phyloP scores from a whole-genome alignment of 1,140 invertebrate genomes.

The Adelges cooleyi region DNA sequence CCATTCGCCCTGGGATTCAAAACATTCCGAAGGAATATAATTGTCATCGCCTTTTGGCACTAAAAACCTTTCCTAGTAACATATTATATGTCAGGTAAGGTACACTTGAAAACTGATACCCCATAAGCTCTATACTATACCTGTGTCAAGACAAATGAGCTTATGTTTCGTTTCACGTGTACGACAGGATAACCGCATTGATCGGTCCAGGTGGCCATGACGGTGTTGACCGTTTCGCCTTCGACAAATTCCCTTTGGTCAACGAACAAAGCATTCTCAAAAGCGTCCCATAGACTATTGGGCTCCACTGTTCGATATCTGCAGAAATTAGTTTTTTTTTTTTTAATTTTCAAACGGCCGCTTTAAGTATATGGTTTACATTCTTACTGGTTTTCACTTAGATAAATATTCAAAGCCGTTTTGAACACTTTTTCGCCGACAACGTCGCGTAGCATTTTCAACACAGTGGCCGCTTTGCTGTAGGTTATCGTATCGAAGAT shows the following conservation, averaged over 20 bases:
- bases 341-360: too few species aligned
- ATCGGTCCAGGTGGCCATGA: slow-evolving; percentile 42
- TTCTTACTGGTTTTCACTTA: slow-evolving; percentile 47
- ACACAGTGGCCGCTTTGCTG: slow-evolving; percentile 46
- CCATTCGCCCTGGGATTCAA: background rate
- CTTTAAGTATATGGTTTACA: too few species aligned
- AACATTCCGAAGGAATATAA: too few species aligned
- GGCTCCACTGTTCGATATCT: background rate
- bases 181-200: slow-evolving; percentile 47
- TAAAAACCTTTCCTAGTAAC: too few species aligned
- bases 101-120: too few species aligned
- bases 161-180: slow-evolving; percentile 38
- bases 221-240: background rate
- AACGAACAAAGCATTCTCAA: background rate
- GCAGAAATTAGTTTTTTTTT: too few species aligned
- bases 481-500: background rate
- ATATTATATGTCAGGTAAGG: too few species aligned
- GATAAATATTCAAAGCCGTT: slow-evolving; percentile 54
- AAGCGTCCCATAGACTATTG: background rate
- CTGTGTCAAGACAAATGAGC: slow-evolving; percentile 43
- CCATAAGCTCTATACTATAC: too few species aligned
- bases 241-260: background rate
- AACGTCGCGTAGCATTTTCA: slow-evolving; percentile 81
- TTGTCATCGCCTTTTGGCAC: too few species aligned
- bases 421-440: slow-evolving; percentile 61